Conservation (phyloP, 1,140 invertebrate species). For the Magallana angulata region DNA sequence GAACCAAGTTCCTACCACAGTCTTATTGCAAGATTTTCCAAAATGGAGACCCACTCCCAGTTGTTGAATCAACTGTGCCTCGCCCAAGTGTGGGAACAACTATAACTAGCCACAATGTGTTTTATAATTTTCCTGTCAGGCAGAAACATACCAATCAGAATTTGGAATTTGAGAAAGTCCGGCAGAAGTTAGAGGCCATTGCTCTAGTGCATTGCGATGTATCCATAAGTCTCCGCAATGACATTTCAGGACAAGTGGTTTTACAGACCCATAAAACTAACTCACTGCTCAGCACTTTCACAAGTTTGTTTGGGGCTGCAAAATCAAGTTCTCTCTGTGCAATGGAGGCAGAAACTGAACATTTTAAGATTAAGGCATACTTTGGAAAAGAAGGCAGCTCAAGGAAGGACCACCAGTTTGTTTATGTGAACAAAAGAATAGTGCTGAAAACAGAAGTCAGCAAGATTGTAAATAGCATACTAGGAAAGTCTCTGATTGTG, state of each 20-base stretch:
- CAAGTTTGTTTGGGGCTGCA: slow-evolving; percentile 80
- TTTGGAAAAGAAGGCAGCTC: slow-evolving; percentile 80
- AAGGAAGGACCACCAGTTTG: slow-evolving; percentile 82
- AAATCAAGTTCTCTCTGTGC: slow-evolving; percentile 79
- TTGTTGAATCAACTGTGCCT: slow-evolving; percentile 70
- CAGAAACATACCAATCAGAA: slow-evolving; percentile 81
- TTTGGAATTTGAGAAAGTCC: slow-evolving; percentile 83
- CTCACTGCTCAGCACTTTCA: slow-evolving; percentile 81
- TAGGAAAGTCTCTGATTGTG: slow-evolving; percentile 75
- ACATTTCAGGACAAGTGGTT: slow-evolving; percentile 81
- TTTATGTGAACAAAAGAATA: slow-evolving; percentile 84
- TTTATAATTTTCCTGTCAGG: slow-evolving; percentile 84
- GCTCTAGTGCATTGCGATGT: slow-evolving; percentile 82
- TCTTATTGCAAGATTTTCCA: slow-evolving; percentile 81
- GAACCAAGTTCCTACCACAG: slow-evolving; percentile 72
- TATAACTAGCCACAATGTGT: slow-evolving; percentile 83
- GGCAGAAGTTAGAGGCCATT: slow-evolving; percentile 82
- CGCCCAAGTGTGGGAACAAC: slow-evolving; percentile 84
- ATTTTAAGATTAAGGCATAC: slow-evolving; percentile 82
- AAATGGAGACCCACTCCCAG: slow-evolving; percentile 76
- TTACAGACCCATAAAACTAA: slow-evolving; percentile 82
- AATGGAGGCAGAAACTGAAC: slow-evolving; percentile 80
- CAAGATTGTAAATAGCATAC: slow-evolving; percentile 80
- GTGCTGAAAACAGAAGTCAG: slow-evolving; percentile 81
- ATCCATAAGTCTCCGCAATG: slow-evolving; percentile 84